Percentiles rank a stretch among this genome's conserved stretches.
phyloP scores from a whole-genome alignment of 2,888 invertebrate genomes.

The Anarsia innoxiella region DNA sequence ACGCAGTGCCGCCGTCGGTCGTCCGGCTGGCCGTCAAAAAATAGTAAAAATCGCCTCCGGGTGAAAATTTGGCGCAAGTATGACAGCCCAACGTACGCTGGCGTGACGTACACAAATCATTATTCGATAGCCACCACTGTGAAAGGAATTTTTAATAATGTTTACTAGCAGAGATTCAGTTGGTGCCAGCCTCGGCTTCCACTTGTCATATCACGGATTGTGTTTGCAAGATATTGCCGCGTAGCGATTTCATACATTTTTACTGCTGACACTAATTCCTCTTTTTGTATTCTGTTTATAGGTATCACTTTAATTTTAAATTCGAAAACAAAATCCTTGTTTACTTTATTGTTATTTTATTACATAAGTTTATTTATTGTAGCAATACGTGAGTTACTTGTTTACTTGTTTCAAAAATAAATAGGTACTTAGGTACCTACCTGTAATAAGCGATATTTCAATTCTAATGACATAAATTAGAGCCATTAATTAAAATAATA shows the following conservation, averaged over 20 bases:
- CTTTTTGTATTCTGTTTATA: conserved; percentile 33
- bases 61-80: conserved; percentile 69
- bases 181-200: conserved; percentile 32
- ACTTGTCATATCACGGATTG: conserved; percentile 38
- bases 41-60: conserved; percentile 46
- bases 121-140: conserved; percentile 59
- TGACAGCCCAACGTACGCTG: conserved; percentile 58
- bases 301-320: too few relatives aligned
- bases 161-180: conserved; percentile 54
- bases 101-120: conserved; percentile 64
- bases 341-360: too few relatives aligned
- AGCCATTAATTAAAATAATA: conserved; percentile 24
- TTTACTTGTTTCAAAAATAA: too few relatives aligned
- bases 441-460: too few relatives aligned
- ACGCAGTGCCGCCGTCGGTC: conserved; percentile 61
- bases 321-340: too few relatives aligned
- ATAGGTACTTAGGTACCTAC: too few relatives aligned
- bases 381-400: too few relatives aligned
- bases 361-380: too few relatives aligned
- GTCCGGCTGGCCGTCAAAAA: conserved; percentile 53
- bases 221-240: conserved; percentile 37
- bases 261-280: conserved; percentile 37
- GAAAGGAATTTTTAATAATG: conserved; percentile 71
- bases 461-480: too few relatives aligned
- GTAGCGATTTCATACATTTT: conserved; percentile 24